These are phyloP conservation scores for Metopia argyrocephala DNA, from an alignment of 2,888 invertebrate genomes.

Conservation along the genomic window DNA sequence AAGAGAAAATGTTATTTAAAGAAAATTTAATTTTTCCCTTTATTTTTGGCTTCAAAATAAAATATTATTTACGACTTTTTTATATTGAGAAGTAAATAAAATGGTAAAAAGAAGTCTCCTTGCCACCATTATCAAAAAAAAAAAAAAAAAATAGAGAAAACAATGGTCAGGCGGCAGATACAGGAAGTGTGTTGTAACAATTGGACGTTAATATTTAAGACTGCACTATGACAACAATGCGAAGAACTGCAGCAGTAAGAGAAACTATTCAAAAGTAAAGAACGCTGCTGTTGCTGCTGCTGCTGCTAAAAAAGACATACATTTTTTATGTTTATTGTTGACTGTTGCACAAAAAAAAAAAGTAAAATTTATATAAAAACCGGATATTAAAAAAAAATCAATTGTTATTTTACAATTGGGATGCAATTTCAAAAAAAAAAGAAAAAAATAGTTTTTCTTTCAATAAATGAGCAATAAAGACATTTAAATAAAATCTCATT, in stretches of 20 bases:
- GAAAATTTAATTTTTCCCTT: neutral
- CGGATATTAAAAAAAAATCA: slow-evolving; percentile 22
- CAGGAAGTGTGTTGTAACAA: slow-evolving; percentile 61
- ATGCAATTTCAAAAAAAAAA: slow-evolving; percentile 22
- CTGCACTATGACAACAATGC: slow-evolving; percentile 19
- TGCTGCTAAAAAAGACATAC: slow-evolving; percentile 24
- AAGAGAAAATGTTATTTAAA: neutral
- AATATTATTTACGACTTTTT: neutral
- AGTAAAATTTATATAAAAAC: neutral
- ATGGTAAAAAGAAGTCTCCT: neutral
- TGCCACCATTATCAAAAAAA: neutral
- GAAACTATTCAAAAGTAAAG: neutral
- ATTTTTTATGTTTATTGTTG: slow-evolving; percentile 38
- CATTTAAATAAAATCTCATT: no score
- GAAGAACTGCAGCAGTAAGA: neutral
- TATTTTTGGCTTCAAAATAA: neutral
- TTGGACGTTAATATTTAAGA: slow-evolving; percentile 50
- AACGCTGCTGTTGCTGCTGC: neutral
- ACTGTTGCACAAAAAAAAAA: slow-evolving; percentile 22
- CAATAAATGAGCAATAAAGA: no score
- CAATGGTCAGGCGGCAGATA: slow-evolving; percentile 32
- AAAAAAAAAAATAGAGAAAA: neutral
- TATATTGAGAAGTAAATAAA: neutral
- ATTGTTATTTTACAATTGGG: slow-evolving; percentile 31
- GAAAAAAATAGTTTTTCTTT: no score